phyloP scores from a whole-genome alignment of 2,888 invertebrate species.

The Pediacus dermestoides region DNA sequence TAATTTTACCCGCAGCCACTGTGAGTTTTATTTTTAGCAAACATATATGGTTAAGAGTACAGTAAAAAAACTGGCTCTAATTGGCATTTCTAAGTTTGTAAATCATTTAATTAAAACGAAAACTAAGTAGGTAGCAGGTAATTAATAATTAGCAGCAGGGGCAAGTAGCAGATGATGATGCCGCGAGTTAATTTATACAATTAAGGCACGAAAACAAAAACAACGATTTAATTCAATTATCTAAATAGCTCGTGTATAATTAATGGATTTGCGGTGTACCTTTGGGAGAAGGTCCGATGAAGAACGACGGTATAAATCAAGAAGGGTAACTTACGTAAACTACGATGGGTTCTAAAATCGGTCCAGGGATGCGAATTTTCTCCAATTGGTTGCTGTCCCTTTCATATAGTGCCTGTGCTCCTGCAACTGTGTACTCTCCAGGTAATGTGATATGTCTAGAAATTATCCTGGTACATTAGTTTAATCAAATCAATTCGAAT shows the following conservation, averaged over 20 bases:
- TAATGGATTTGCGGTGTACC: slow-evolving; percentile 22
- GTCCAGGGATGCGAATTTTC: slow-evolving; percentile 76
- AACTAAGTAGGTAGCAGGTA: no score
- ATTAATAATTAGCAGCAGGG: no score
- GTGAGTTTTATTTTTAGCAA: no score
- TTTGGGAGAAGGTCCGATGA: slow-evolving; percentile 19
- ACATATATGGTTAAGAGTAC: no score
- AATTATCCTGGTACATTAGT: no score
- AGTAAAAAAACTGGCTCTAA: no score
- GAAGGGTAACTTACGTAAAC: slow-evolving; percentile 64
- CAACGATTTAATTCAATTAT: slow-evolving; percentile 24
- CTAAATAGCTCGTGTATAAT: slow-evolving; percentile 19
- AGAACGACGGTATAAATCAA: slow-evolving; percentile 22
- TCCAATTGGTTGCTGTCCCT: slow-evolving; percentile 70
- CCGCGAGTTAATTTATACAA: slow-evolving; percentile 9
- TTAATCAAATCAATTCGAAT: no score
- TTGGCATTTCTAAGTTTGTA: no score
- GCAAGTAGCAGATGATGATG: no score
- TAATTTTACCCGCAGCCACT: no score
- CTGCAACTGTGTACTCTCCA: slow-evolving; percentile 79
- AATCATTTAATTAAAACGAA: no score
- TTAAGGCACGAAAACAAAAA: slow-evolving; percentile 10
- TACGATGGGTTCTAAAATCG: slow-evolving; percentile 74
- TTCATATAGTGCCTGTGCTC: slow-evolving; percentile 74
- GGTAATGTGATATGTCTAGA: slow-evolving; percentile 66